Evolutionary conservation across 2,888 invertebrate species (phyloP).

Genomic region (Ectemnius cavifrons): DNA sequence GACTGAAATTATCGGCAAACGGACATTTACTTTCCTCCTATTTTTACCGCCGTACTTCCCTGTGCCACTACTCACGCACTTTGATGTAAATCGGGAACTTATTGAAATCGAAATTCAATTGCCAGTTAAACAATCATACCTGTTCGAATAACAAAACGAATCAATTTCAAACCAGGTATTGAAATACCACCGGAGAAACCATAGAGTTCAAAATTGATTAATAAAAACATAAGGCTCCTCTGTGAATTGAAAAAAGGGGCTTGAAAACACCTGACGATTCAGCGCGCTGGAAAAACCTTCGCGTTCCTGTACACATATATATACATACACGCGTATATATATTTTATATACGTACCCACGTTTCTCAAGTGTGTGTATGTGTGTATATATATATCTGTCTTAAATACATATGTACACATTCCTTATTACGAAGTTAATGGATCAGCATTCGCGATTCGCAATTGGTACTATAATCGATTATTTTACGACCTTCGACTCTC

Average conservation of each 20-base stretch:
- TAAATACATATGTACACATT: constrained; percentile 60
- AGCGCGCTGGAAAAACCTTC: constrained; percentile 47
- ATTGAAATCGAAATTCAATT: too few relatives aligned
- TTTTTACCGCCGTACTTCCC: too few relatives aligned
- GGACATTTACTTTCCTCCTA: too few relatives aligned
- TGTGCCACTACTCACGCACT: too few relatives aligned
- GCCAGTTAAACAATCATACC: too few relatives aligned
- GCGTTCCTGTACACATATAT: constrained; percentile 20
- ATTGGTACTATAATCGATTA: constrained; percentile 29
- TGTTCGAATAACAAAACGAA: too few relatives aligned
- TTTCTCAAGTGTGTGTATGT: constrained; percentile 13
- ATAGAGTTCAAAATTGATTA: too few relatives aligned
- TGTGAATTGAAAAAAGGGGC: constrained; percentile 23
- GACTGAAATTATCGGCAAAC: too few relatives aligned
- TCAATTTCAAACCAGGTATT: too few relatives aligned
- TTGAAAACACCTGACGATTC: constrained; percentile 42
- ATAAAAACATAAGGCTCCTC: neutral
- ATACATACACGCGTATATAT: constrained; percentile 30
- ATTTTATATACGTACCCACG: neutral
- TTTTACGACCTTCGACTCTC: constrained; percentile 29
- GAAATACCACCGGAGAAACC: too few relatives aligned
- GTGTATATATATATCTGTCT: constrained; percentile 42
- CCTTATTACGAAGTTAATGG: constrained; percentile 48
- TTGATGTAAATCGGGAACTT: too few relatives aligned
- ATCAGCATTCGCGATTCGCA: constrained; percentile 42